Percentiles rank a stretch among this genome's conserved stretches.
Conservation (phyloP, 2,797 vertebrate species). For the Triplophysa bombifrons region DNA sequence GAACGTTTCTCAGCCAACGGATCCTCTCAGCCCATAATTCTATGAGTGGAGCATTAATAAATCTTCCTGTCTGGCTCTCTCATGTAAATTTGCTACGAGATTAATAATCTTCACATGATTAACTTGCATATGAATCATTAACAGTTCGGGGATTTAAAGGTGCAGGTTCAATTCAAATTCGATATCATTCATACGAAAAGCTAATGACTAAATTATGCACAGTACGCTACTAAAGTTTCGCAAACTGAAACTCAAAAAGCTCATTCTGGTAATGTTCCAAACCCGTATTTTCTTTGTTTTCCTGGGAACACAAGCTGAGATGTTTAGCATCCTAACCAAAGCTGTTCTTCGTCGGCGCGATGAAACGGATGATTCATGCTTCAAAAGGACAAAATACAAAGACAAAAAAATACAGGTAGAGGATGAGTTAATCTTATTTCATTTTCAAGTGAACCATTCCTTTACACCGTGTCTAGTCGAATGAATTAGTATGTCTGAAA, state of each 20-base stretch:
- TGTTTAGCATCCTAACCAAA: neutral
- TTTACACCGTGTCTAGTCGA: neutral
- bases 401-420: neutral
- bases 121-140: slow-evolving; percentile 35
- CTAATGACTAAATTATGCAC: neutral
- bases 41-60: slow-evolving; percentile 9
- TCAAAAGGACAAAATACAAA: neutral
- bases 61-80: slow-evolving; percentile 11
- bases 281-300: neutral
- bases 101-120: slow-evolving; percentile 39
- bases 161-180: neutral
- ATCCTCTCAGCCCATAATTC: neutral
- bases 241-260: neutral
- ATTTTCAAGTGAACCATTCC: neutral
- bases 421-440: neutral
- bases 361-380: neutral
- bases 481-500: neutral
- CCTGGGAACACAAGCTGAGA: neutral
- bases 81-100: slow-evolving; percentile 33
- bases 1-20: slow-evolving; percentile 20
- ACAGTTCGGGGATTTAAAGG: slow-evolving; percentile 17
- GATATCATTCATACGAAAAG: neutral
- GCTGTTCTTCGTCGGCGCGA: neutral
- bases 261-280: neutral
- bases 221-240: neutral